phyloP scores from a whole-genome alignment of 2,888 invertebrate genomes.

The Carpatolechia fugitivella region DNA sequence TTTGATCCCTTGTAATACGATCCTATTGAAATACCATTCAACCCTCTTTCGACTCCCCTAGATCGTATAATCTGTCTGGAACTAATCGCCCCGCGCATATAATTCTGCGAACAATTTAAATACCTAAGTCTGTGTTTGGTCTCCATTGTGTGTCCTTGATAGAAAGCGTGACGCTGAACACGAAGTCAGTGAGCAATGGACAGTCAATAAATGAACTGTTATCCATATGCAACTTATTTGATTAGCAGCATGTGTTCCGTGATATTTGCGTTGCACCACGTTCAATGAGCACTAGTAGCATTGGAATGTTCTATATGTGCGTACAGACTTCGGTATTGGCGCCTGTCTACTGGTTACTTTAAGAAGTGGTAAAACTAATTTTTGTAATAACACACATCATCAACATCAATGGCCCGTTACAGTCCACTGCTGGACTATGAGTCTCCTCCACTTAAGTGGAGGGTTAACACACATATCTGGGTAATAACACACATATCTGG shows the following conservation, averaged over 20 bases:
- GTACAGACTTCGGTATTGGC: too few relatives aligned
- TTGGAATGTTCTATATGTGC: neutral
- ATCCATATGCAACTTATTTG: neutral
- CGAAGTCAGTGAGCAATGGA: neutral
- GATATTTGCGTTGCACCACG: neutral
- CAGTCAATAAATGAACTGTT: neutral
- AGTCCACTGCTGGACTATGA: too few relatives aligned
- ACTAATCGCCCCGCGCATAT: constrained; percentile 50
- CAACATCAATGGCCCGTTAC: too few relatives aligned
- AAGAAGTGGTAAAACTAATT: too few relatives aligned
- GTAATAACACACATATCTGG: too few relatives aligned
- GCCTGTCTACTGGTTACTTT: too few relatives aligned
- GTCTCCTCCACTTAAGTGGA: too few relatives aligned
- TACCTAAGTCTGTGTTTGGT: too few relatives aligned
- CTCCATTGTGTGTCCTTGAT: too few relatives aligned
- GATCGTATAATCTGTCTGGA: constrained; percentile 60
- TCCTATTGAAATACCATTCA: constrained; percentile 19
- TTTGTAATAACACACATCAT: too few relatives aligned
- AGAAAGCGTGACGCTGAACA: too few relatives aligned
- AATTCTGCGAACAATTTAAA: neutral
- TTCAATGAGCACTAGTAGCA: neutral
- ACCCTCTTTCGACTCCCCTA: constrained; percentile 51
- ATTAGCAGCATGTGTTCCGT: neutral
- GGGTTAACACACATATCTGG: too few relatives aligned
- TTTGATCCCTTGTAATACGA: constrained; percentile 2